Base-by-base conservation (phyloP, 2,888 invertebrate genomes). In the Hymenopus coronatus region DNA sequence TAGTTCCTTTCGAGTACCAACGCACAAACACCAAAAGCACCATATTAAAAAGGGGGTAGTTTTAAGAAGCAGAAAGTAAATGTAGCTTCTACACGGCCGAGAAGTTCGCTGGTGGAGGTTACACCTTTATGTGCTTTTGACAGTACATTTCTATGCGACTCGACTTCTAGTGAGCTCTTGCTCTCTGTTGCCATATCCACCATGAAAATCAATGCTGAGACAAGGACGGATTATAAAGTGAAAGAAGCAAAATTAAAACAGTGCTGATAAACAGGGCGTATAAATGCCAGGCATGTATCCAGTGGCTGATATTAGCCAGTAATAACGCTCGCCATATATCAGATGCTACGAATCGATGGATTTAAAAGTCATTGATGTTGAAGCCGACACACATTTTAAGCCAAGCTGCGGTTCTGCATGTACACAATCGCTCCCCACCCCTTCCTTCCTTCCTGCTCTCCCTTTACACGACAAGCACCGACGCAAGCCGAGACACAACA, bases 171-270 rank as follows among this genome's bases (percentile, higher is more conserved):
- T 28, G 33, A 27, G 89, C 89, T 40, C 40, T 40, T 40, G 40
- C 40, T 40, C 40, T 82, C 28, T 82, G 89, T 87, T 88, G 90
- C 90, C 90, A 89, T 88, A 89, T 88, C 82, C 89, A 84, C 90
- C 87, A 54, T 89, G 88, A 90, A 90, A 90, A 90, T 90, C 90
- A 90, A 90, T 90, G 90, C 90, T 87, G 82, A 87, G 83, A 83
- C 83, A 33, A 70, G 83, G 88, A 84, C 46, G 83, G 89, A 83
- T n/a, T 40, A 54, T 25, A 25, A 28, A 28, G 86, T 28, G 88
- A 54, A 89, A 54, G 70, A 40, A 70, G 46, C 82, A 28, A 88
- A 89, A 87, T 84, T 54, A 84, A 81, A 40, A n/a, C 30, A 82
- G 87, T 40, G 83, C 82, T 46, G 27, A 30, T 25, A 33, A 40